Evolutionary conservation across 2,888 invertebrate species (phyloP), one percentile per base, ranked within the genome.

Genomic region (Pseudococcus jackbeardsleyi): DNA sequence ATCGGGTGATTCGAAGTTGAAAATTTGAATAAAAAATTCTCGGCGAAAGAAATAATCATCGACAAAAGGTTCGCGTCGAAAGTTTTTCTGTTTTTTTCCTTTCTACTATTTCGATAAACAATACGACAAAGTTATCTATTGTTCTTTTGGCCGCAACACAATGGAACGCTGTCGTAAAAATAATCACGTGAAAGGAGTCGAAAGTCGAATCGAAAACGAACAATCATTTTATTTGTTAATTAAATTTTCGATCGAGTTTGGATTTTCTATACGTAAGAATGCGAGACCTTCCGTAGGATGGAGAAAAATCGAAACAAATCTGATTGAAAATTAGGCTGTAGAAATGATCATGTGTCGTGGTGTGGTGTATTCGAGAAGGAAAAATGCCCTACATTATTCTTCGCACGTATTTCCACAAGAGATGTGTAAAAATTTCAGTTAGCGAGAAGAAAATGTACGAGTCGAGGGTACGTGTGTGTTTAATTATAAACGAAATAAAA

Each of bases 401-500:
- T 33, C 11, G 26, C 68, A 72, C 68, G 68, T 72, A 19, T 19
- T 6, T 59, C 19, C 9, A 19, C 6, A 19, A 0, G 19, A 59
- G 19, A 59, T 19, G 59, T 59, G 59, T 59, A 59, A 59, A 19
- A 59, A 59, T 72, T 72, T 15, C 26, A 72, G 15, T 15, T 72
- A 12, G 26, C 11, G 11, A 33, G 33, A 12, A 33, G 33, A 33
- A 72, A 72, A 72, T 26, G 15, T 26, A 72, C 26, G 26, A 33
- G 26, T 3, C 26, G 26, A 33, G 26, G 15, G 68, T 26, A 33
- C 15, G 33, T 33, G 68, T 33, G 68, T 5, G 68, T 72, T 72
- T 72, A 72, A 72, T 72, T 72, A 72, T 33, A 72, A 22, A 72
- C 26, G 68, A 72, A 72, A 72, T 26, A 72, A 26, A 72, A 33